Base-by-base conservation (phyloP, 2,113 vertebrate genomes). In the Tychaedon coryphoeus region DNA sequence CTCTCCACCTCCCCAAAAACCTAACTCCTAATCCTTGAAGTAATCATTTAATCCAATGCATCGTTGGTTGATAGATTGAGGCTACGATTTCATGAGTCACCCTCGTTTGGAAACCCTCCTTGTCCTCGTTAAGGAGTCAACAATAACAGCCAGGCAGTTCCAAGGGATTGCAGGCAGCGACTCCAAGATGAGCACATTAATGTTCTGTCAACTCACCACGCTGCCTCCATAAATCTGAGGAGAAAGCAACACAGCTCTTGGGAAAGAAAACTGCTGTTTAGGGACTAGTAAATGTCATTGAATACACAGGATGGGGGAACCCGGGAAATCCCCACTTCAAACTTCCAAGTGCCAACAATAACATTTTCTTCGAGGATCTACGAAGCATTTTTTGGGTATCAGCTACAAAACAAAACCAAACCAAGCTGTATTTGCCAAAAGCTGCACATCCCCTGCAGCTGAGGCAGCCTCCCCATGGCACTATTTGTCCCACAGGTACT, bases 1-100 rank as follows among this genome's bases (percentile, higher is more conserved):
- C 19, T 19, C 19, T 31, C 54, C 8, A 34, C n/a, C 47, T 58
- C 73, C 61, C 29, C 14, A n/a, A 66, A 62, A 69, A n/a, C 36
- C 61, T 25, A 85, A 76, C 64, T 88, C 58, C 40, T 94, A 92
- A 96, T 93, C 76, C 88, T 88, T 79, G 66, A 86, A 75, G 79
- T 90, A 96, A 96, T 93, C 79, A 91, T 84, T 93, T 92, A 95
- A 96, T 96, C 93, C 92, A 40, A 57, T 56, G 74, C 66, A 71
- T 93, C 4, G 22, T 23, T 70, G 60, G 58, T 93, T 97, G 96
- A 97, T 94, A 93, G 92, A 97, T 92, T 96, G 94, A 95, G 94
- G 96, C 79, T 95, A 95, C 57, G 3, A 94, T 81, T 88, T 74
- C 79, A 84, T 94, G 96, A 97, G 94, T 94, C 96, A 97, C 2